Percentiles rank a stretch among this genome's conserved stretches.
Evolutionary conservation across 2,888 invertebrate genomes (phyloP).

Genomic region (Podotricha telesiphe): DNA sequence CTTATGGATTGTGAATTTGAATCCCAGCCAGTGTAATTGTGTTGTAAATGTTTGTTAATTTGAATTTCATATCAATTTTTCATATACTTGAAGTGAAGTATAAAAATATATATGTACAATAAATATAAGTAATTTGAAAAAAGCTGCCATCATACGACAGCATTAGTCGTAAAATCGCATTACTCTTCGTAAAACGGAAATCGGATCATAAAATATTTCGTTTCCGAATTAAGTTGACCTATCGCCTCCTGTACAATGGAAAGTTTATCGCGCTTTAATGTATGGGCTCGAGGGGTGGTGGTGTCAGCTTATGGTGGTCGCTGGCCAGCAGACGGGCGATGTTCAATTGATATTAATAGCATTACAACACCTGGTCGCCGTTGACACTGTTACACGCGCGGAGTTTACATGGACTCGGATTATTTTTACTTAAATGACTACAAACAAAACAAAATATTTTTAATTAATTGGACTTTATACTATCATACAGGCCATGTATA

Average conservation of each 20-base stretch:
- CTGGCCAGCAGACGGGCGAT: conserved; percentile 65
- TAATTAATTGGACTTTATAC: too few relatives aligned
- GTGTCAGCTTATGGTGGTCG: conserved; percentile 56
- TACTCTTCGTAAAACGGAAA: conserved; percentile 68
- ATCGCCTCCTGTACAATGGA: conserved; percentile 39
- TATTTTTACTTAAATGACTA: background rate
- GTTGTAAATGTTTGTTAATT: too few relatives aligned
- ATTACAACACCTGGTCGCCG: conserved; percentile 74
- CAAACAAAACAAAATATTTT: background rate
- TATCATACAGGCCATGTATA: too few relatives aligned
- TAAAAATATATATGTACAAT: background rate
- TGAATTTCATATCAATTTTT: too few relatives aligned
- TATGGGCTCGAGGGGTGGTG: conserved; percentile 49
- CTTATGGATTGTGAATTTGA: too few relatives aligned
- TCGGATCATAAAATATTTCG: conserved; percentile 76
- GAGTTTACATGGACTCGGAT: conserved; percentile 60
- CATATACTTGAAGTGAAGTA: background rate
- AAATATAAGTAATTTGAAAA: conserved; percentile 29
- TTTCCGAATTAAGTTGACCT: conserved; percentile 56
- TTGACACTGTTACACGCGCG: conserved; percentile 54
- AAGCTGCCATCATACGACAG: conserved; percentile 43
- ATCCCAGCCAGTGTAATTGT: too few relatives aligned
- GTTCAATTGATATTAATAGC: conserved; percentile 81
- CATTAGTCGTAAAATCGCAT: conserved; percentile 71
- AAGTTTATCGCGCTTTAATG: conserved; percentile 39